Base-by-base conservation (phyloP, 2,888 invertebrate genomes). In the Pristionchus maxplancki region DNA sequence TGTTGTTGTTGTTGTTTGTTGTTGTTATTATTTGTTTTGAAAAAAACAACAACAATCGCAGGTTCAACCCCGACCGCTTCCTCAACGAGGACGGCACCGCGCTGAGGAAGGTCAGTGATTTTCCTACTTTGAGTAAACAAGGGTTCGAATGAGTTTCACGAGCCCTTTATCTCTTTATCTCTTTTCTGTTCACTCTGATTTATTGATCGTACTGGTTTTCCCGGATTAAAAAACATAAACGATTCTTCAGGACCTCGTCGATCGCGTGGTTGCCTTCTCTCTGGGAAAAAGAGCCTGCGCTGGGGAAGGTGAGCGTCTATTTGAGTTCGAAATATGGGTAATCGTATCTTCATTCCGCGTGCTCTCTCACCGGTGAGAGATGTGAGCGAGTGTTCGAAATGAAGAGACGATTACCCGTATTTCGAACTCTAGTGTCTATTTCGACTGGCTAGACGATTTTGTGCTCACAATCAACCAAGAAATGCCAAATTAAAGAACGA, bases 191-290 rank as follows among this genome's bases (percentile, higher is more conserved):
- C n/a, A n/a, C n/a, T n/a, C n/a, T n/a, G n/a, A n/a, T n/a, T n/a
- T n/a, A n/a, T n/a, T n/a, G n/a, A n/a, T n/a, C n/a, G n/a, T n/a
- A n/a, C n/a, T n/a, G n/a, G n/a, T n/a, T n/a, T n/a, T n/a, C n/a
- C n/a, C n/a, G n/a, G n/a, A n/a, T n/a, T n/a, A n/a, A n/a, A n/a
- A n/a, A n/a, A n/a, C n/a, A n/a, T n/a, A n/a, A n/a, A n/a, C n/a
- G n/a, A 44, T 44, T 44, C 9, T 48, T 28, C 48, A 78, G 78
- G 78, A 78, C 28, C 78, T 78, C 13, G 78, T 48, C n/a, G 78
- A 78, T 48, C 78, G 78, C n/a, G 78, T 78, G 28, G 78, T 78
- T 11, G 78, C 78, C 11, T 78, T 78, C 28, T 78, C 78, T 48
- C 44, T 78, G n/a, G 78, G 78, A 8, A 78, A 78, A 17, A 44